Evolutionary conservation across 2,113 vertebrate genomes (phyloP).

Genomic region (Tringa solitaria): DNA sequence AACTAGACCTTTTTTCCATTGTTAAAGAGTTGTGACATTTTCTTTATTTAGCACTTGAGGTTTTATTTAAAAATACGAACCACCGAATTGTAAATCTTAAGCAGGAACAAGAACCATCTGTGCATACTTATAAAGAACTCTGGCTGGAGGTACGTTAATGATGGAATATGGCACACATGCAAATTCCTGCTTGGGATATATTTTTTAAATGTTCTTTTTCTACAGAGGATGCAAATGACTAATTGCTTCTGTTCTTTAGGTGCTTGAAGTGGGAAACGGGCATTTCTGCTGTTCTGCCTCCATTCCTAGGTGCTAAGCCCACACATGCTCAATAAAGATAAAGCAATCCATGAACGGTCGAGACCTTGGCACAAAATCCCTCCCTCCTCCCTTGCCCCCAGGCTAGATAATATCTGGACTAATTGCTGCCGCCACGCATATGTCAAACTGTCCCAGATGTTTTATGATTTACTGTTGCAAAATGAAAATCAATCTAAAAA

Average conservation of each 20-base stretch:
- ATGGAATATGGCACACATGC: background rate
- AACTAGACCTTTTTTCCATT: background rate
- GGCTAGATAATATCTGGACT: background rate
- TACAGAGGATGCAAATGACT: background rate
- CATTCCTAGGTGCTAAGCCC: background rate
- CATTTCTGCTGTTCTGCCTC: background rate
- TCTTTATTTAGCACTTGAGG: constrained; percentile 25
- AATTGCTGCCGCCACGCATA: background rate
- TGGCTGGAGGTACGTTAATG: background rate
- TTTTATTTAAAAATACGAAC: constrained; percentile 34
- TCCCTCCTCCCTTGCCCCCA: background rate
- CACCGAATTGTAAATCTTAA: constrained; percentile 18
- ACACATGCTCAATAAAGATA: background rate
- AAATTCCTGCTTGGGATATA: background rate
- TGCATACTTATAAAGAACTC: background rate
- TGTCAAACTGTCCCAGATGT: constrained; percentile 15
- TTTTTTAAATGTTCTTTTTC: background rate
- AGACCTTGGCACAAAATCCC: background rate
- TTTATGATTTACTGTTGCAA: background rate
- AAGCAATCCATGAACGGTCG: background rate
- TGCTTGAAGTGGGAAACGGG: background rate
- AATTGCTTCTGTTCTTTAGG: background rate
- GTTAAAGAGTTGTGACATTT: constrained; percentile 3
- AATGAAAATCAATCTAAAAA: background rate
- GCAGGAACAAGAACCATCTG: constrained; percentile 26